Base-by-base conservation (phyloP, 2,113 vertebrate species). In the Gymnocephalus cernua region DNA sequence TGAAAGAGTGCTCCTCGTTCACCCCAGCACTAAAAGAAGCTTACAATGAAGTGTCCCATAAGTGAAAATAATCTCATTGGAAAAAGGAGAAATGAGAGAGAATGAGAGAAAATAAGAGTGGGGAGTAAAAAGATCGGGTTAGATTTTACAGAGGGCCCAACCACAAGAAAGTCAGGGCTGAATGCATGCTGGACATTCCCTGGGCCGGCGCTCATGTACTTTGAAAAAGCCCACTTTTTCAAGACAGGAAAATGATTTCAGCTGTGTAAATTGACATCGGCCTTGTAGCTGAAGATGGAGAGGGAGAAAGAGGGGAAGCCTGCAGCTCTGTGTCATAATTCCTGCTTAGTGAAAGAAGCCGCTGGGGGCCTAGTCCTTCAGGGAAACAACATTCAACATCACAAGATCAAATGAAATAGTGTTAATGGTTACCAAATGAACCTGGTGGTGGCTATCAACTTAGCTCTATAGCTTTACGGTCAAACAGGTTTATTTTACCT, bases 211-310 rank as follows among this genome's bases (percentile, higher is more conserved):
- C 79, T 92, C 71, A 77, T 69, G 59, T 89, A 86, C 57, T 65
- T 78, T 73, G 91, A 88, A 86, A 91, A 59, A 79, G 80, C 68
- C 64, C 48, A 73, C 41, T 79, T 93, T 94, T 80, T 90, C 89
- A 92, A 94, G 83, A 80, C 45, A 82, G 80, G 47, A 93, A 90
- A 93, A 88, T 95, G 91, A 93, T 95, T 93, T 88, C 78, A 94
- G 94, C 90, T 88, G 94, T 93, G 82, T 86, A 92, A 94, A 90
- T 91, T 91, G 76, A 82, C 93, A 91, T 89, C 61, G 92, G 91
- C 93, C 94, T 93, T 94, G 93, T 91, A 91, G 85, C 79, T 77
- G 74, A 83, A 92, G 87, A 92, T 82, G 73, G 87, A 90, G 80
- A 88, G 82, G 67, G 91, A 80, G 79, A 84, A 58, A 69, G 73